Conservation (phyloP, 2,797 vertebrate genomes). For the Micropoecilia bifurca region DNA sequence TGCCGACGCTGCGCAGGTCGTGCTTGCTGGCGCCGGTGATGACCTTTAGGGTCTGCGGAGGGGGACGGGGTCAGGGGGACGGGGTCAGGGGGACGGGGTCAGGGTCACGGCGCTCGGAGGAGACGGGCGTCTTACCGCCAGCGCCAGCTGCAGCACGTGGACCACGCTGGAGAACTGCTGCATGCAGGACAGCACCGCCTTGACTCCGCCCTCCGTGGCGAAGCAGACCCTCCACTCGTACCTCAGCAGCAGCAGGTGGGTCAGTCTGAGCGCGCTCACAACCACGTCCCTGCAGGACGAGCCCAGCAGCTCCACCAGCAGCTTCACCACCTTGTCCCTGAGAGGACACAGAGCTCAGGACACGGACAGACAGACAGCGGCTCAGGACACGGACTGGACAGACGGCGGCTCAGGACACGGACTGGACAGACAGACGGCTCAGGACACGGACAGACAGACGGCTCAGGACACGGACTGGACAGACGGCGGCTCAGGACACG, state of each 20-base stretch:
- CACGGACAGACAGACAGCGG: too few species aligned
- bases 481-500: too few species aligned
- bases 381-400: too few species aligned
- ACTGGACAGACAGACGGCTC: too few species aligned
- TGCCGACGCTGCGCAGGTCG: conserved; percentile 73
- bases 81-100: background rate
- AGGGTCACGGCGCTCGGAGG: too few species aligned
- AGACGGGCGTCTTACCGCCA: conserved; percentile 82
- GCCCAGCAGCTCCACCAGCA: conserved; percentile 87
- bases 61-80: background rate
- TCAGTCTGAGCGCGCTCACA: conserved; percentile 82
- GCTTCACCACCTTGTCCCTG: conserved; percentile 91
- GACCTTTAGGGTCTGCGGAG: conserved; percentile 87
- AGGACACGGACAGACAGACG: too few species aligned
- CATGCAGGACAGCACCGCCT: conserved; percentile 90
- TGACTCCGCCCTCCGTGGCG: conserved; percentile 91
- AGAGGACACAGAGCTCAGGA: background rate
- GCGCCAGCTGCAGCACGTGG: conserved; percentile 88
- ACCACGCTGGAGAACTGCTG: conserved; percentile 81
- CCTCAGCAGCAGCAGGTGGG: conserved; percentile 85
- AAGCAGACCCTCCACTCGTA: conserved; percentile 89
- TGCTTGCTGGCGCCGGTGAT: conserved; percentile 87
- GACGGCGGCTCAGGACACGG: too few species aligned
- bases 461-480: too few species aligned
- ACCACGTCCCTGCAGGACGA: conserved; percentile 82